phyloP scores from a whole-genome alignment of 2,113 vertebrate genomes.

The Rhinoderma darwinii region DNA sequence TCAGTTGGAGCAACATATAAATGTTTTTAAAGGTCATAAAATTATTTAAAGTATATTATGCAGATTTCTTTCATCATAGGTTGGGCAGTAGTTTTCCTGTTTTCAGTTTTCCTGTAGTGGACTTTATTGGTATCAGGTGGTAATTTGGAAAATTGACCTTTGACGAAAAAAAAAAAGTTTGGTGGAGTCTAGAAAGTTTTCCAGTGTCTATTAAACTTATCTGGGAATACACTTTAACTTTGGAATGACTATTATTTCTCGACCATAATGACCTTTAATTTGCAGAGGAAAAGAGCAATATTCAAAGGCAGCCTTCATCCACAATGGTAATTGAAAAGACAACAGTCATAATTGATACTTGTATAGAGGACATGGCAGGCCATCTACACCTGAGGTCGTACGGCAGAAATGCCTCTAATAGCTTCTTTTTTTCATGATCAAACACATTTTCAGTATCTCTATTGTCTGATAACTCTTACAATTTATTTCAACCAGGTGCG shows the following conservation, averaged over 20 bases:
- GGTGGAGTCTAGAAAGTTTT: neutral
- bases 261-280: neutral
- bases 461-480: constrained; percentile 10
- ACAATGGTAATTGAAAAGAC: constrained; percentile 4
- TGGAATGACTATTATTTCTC: neutral
- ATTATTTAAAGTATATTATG: no score
- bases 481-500: constrained; percentile 30
- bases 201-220: neutral
- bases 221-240: neutral
- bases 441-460: constrained; percentile 32
- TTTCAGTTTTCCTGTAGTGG: no score
- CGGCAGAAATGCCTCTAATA: neutral
- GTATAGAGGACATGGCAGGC: neutral
- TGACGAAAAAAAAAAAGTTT: neutral
- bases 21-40: no score
- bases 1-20: no score
- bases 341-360: constrained; percentile 36
- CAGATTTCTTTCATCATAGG: no score
- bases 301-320: neutral
- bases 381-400: constrained; percentile 25
- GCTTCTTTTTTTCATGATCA: constrained; percentile 28
- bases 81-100: no score
- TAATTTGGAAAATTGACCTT: neutral
- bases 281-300: neutral
- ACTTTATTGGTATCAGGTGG: neutral